Percentiles rank a stretch among this genome's conserved stretches.
Conservation (phyloP, 2,888 invertebrate species). For the Hyppa rectilinea region DNA sequence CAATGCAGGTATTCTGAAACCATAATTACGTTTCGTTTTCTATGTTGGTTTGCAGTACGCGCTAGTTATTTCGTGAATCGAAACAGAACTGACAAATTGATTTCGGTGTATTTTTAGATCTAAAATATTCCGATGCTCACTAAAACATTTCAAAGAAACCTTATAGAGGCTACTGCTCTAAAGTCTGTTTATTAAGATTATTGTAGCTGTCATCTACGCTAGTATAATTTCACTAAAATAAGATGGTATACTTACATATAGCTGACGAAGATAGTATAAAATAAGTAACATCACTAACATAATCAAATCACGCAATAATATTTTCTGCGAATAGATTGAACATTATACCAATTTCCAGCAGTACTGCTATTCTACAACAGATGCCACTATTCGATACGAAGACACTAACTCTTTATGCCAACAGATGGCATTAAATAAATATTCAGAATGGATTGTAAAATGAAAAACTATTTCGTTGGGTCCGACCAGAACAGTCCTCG, state of each 20-base stretch:
- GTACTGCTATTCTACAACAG: conserved; percentile 56
- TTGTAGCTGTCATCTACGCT: conserved; percentile 24
- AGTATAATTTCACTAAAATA: conserved; percentile 12
- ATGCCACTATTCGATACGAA: conserved; percentile 29
- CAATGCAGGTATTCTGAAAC: not conserved
- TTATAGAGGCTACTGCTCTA: not conserved
- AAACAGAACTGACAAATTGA: conserved; percentile 45
- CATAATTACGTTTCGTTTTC: not conserved
- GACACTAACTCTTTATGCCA: not conserved
- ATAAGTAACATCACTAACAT: conserved; percentile 52
- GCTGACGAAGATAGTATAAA: conserved; percentile 42
- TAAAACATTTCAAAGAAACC: conserved; percentile 19
- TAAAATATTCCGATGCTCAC: conserved; percentile 35
- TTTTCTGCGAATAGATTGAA: conserved; percentile 8
- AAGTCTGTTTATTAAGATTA: not conserved
- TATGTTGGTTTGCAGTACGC: not conserved
- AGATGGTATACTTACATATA: conserved; percentile 38
- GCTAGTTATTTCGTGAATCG: conserved; percentile 29
- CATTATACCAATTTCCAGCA: not conserved
- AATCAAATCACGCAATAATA: conserved; percentile 34
- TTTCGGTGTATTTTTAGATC: conserved; percentile 51
- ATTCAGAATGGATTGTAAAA: conserved; percentile 4
- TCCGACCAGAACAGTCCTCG: not conserved
- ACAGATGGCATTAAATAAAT: conserved; percentile 44
- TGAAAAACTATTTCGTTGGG: not conserved